Conservation (phyloP, 2,888 invertebrate species). For the Drosophila colorata region DNA sequence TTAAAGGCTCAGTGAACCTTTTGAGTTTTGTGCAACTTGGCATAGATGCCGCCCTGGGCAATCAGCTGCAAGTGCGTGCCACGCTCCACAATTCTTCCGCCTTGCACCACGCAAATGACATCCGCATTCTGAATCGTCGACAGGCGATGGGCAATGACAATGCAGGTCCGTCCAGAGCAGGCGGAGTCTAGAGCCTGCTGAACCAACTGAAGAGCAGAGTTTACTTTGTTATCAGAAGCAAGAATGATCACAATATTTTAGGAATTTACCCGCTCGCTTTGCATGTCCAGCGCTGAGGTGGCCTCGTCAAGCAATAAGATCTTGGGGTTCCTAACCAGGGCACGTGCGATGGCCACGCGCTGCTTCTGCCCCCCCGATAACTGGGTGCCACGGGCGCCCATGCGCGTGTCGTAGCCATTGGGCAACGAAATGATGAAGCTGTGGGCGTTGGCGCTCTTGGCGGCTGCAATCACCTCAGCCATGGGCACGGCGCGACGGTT, state of each 20-base stretch:
- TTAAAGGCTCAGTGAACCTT: slow-evolving; percentile 50
- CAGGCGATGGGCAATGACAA: slow-evolving; percentile 94
- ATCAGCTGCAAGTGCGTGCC: slow-evolving; percentile 92
- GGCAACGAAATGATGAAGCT: slow-evolving; percentile 91
- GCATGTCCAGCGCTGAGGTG: slow-evolving; percentile 92
- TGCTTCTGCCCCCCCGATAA: slow-evolving; percentile 95
- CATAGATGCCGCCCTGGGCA: slow-evolving; percentile 88
- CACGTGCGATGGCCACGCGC: slow-evolving; percentile 93
- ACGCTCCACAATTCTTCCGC: slow-evolving; percentile 91
- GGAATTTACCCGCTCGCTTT: slow-evolving; percentile 87
- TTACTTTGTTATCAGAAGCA: background rate
- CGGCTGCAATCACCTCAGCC: slow-evolving; percentile 90
- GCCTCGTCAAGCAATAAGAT: slow-evolving; percentile 92
- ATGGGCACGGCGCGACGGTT: slow-evolving; percentile 88
- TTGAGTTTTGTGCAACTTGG: slow-evolving; percentile 89
- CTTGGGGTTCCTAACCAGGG: slow-evolving; percentile 90
- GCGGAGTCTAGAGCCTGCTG: slow-evolving; percentile 94
- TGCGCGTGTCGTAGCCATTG: slow-evolving; percentile 90
- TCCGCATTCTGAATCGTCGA: slow-evolving; percentile 94
- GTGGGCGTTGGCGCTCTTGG: slow-evolving; percentile 92
- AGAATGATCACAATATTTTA: background rate
- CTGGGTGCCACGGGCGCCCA: slow-evolving; percentile 92
- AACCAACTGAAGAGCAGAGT: slow-evolving; percentile 86
- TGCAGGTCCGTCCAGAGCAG: slow-evolving; percentile 92
- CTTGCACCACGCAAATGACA: slow-evolving; percentile 92